Percentiles rank a stretch among this genome's conserved stretches.
phyloP scores from a whole-genome alignment of 1,140 invertebrate genomes.

The Heliothis subflexa region DNA sequence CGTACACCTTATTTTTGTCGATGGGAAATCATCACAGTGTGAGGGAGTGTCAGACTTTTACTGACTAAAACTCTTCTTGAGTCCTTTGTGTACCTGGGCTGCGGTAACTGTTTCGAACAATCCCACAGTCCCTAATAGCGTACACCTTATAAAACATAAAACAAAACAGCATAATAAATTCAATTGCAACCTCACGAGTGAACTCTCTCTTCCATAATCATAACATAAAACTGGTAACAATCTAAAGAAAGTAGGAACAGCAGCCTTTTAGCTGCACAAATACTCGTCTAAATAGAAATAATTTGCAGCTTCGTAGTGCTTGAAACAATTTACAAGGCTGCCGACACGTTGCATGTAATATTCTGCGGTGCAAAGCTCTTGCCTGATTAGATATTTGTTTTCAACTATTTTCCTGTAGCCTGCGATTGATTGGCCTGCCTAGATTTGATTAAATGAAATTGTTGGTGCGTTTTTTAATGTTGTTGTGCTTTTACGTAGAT shows the following conservation, averaged over 20 bases:
- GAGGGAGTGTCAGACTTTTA: too few species aligned
- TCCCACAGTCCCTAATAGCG: too few species aligned
- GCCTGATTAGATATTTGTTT: conserved; percentile 51
- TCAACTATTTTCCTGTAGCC: conserved; percentile 18
- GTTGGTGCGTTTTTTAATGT: background rate
- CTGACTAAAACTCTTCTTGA: too few species aligned
- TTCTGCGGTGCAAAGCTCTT: conserved; percentile 50
- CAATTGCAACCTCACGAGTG: background rate
- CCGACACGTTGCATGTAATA: conserved; percentile 42
- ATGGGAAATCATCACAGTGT: too few species aligned
- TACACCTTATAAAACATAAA: too few species aligned
- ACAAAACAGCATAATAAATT: background rate
- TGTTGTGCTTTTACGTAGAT: background rate
- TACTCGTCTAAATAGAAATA: conserved; percentile 33
- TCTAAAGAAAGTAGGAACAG: conserved; percentile 11
- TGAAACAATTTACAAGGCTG: conserved; percentile 25
- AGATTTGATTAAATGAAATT: conserved; percentile 42
- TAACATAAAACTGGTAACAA: conserved; percentile 26
- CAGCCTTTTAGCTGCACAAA: conserved; percentile 19
- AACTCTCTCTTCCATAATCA: conserved; percentile 2
- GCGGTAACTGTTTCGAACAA: too few species aligned
- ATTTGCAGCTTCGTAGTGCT: conserved; percentile 20
- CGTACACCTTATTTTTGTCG: too few species aligned
- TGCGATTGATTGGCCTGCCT: conserved; percentile 22
- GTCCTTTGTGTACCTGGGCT: too few species aligned